Base-by-base conservation (phyloP, 1,140 invertebrate genomes). In the Gonatopus flavifemur region DNA sequence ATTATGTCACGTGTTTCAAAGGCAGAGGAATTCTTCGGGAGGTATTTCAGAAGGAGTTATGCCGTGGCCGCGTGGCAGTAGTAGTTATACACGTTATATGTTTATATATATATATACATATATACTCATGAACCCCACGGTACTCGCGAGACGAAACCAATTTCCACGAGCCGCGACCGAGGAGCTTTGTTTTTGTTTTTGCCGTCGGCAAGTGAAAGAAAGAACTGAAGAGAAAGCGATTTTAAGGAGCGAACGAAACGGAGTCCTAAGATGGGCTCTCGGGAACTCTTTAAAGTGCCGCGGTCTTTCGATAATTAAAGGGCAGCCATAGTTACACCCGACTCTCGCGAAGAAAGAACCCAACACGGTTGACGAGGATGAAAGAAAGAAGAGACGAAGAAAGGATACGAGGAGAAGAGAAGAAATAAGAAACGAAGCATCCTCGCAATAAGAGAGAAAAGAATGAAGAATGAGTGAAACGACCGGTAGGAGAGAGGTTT, bases 291-390 rank as follows among this genome's bases (percentile, higher is more conserved):
- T 74, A 76, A 76, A 76, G 74, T 72, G 74, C 70, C 69, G 74
- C 75, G 75, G 74, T 59, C 66, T 73, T 69, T 65, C 63, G 72
- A 76, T 78, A 78, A 77, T 77, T 77, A 77, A 66, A 76, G 75
- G 74, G 74, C 73, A 65, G 71, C 66, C 67, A 75, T 75, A 73
- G 73, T 72, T 74, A 70, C 60, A 66, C 54, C 64, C 64, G 62
- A 44, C 28, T 45, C 49, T 50, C 15, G 47, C 47, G 9, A 13
- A 18, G 22, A 20, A 10, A 21, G 32, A 16, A 36, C n/a, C n/a
- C n/a, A n/a, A n/a, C n/a, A n/a, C 18, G 8, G n/a, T 19, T 33
- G 45, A 32, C 30, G 32, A n/a, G n/a, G n/a, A n/a, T n/a, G n/a
- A n/a, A n/a, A n/a, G 40, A 43, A 41, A 49, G 42, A 45, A 59